Evolutionary conservation across 2,113 vertebrate genomes (phyloP).

Genomic region (Burhinus bistriatus): DNA sequence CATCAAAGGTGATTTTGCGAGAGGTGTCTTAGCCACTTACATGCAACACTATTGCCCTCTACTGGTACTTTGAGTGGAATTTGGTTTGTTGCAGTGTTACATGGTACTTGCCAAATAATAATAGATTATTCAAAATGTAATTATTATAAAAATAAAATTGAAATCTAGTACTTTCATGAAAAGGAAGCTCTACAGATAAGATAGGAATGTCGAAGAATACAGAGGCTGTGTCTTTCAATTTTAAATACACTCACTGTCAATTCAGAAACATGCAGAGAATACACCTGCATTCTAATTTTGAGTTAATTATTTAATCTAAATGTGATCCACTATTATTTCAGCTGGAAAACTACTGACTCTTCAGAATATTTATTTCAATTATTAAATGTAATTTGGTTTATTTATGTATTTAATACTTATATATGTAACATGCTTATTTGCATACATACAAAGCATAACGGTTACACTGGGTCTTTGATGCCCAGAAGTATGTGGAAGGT

Average conservation of each 20-base stretch:
- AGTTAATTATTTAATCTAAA: background rate
- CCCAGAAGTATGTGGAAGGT: background rate
- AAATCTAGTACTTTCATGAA: background rate
- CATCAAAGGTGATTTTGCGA: background rate
- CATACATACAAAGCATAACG: background rate
- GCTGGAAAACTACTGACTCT: background rate
- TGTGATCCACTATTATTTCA: background rate
- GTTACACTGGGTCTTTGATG: background rate
- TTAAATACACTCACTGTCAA: background rate
- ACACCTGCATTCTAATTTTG: background rate
- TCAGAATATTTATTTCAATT: background rate
- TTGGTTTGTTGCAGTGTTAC: background rate
- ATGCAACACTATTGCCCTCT: constrained; percentile 67
- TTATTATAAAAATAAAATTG: background rate
- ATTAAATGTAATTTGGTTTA: background rate
- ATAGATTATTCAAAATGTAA: background rate
- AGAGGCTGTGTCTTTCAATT: background rate
- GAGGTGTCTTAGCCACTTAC: background rate
- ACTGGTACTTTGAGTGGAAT: background rate
- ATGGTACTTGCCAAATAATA: background rate
- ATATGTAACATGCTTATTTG: background rate
- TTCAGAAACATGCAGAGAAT: background rate
- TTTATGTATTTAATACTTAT: background rate
- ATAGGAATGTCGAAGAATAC: background rate
- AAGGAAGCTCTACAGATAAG: background rate